Evolutionary conservation across 1,140 invertebrate genomes (phyloP), one percentile per base, ranked within the genome.

Genomic region (Rhyzopertha dominica): DNA sequence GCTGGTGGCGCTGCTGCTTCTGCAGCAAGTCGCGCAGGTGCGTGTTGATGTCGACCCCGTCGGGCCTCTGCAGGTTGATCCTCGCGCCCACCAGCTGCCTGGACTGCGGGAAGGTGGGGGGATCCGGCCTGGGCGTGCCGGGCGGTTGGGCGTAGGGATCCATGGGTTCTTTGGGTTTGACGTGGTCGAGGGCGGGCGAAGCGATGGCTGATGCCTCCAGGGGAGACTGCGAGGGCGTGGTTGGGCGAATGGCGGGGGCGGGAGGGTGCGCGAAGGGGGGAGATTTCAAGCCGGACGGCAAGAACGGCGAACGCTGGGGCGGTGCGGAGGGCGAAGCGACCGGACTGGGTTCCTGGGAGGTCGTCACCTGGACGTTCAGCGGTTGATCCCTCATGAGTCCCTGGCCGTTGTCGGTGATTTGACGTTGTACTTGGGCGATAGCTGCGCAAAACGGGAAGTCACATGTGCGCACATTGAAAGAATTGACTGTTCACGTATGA

Each of bases 11-110:
- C n/a, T n/a, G n/a, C 54, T 88, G 82, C 19, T 84, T 66, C 58
- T 89, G 85, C n/a, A 93, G 69, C 31, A 93, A 68, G 63, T 91
- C 87, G 19, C 88, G 66, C n/a, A 92, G 67, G 56, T 93, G 89
- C 2, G 80, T 65, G 57, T 82, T 81, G 19, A 77, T 70, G 50
- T 77, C 75, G 34, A 80, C 72, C 29, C 77, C 59, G 72, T 24
- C 74, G 60, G 4, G 76, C 74, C 4, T 75, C 76, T 18, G 70
- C 66, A 19, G 75, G 73, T 8, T 74, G 68, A 25, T 74, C 74
- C 5, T 65, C 52, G 51, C 71, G 76, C 0, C 70, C 65, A 41
- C 73, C 70, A 26, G 38, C 34, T 5, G 54, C 35, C 29, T 48
- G 34, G 18, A 41, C 38, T 39, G 42, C 20, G 34, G 41, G 8